Conservation (phyloP, 2,888 invertebrate species). For the Rhamphomyia laevipes region DNA sequence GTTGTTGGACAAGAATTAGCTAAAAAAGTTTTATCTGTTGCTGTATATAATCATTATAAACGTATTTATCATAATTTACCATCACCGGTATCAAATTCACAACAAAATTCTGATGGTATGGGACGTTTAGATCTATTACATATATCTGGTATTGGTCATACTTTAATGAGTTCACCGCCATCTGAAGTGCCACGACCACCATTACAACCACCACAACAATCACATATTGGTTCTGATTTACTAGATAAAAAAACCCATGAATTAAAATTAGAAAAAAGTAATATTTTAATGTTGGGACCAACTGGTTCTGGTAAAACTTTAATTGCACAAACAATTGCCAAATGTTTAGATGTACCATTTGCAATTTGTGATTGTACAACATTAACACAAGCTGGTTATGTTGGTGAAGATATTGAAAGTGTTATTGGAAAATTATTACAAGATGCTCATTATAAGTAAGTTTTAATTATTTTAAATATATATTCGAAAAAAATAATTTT, state of each 20-base stretch:
- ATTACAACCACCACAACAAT: slow-evolving; percentile 18
- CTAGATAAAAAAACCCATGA: slow-evolving; percentile 72
- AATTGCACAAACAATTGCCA: slow-evolving; percentile 93
- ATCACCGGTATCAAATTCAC: slow-evolving; percentile 23
- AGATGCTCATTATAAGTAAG: slow-evolving; percentile 81
- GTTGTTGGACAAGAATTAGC: slow-evolving; percentile 96
- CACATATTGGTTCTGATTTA: slow-evolving; percentile 58
- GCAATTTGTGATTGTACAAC: slow-evolving; percentile 98
- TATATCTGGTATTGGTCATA: slow-evolving; percentile 65
- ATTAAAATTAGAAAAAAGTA: slow-evolving; percentile 85
- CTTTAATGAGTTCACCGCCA: slow-evolving; percentile 40
- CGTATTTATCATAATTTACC: slow-evolving; percentile 88
- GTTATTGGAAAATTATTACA: slow-evolving; percentile 92
- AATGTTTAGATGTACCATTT: slow-evolving; percentile 96
- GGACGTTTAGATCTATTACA: slow-evolving; percentile 61
- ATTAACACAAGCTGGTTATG: slow-evolving; percentile 91
- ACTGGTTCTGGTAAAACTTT: slow-evolving; percentile 97
- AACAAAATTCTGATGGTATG: slow-evolving; percentile 26
- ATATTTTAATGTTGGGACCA: slow-evolving; percentile 90
- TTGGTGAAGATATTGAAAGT: slow-evolving; percentile 99
- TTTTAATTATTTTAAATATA: not conserved
- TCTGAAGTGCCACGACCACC: slow-evolving; percentile 30
- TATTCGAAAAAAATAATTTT: not conserved
- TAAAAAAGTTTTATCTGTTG: slow-evolving; percentile 94
- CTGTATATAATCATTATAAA: slow-evolving; percentile 99